Base-by-base conservation (phyloP, 2,113 vertebrate species). In the Chionomys nivalis region DNA sequence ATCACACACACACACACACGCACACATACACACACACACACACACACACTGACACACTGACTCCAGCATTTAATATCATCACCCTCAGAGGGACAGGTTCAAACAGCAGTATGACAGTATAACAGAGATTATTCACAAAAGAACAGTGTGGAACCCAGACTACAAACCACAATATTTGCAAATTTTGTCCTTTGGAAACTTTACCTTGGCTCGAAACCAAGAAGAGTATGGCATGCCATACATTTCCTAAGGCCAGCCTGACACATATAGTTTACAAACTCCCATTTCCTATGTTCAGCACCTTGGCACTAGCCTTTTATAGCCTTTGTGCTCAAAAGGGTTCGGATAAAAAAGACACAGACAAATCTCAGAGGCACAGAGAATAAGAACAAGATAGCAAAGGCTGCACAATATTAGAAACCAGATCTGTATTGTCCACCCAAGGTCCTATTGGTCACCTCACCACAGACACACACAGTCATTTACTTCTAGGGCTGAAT, bases 171-270 rank as follows among this genome's bases (percentile, higher is more conserved):
- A 88, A 49, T 63, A 92, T 58, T 87, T 83, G 6, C 42, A 91
- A 92, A 58, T 78, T 88, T 95, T 49, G 42, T 75, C 58, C 66
- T 96, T 95, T 49, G 47, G 61, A 83, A 95, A 87, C 7, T n/a
- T 39, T 95, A 94, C 70, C 72, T 91, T 63, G 68, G 78, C 49
- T 89, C 52, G 91, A 86, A 63, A 63, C 61, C 24, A 65, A 93
- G 88, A 94, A 49, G 33, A 52, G 3, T 31, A 28, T 66, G 49
- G 52, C 33, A 78, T 36, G 11, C 16, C n/a, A 85, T 68, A 47
- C 70, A 87, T 91, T 90, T 89, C 73, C 31, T 77, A 55, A 73
- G 31, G 39, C 49, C 42, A 73, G 5, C 73, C 47, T 78, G 89
- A 89, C 89, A 87, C 23, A 47, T 14, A 33, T 33, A 47, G 42